phyloP scores from a whole-genome alignment of 2,797 vertebrate genomes.

The Helostoma temminkii region DNA sequence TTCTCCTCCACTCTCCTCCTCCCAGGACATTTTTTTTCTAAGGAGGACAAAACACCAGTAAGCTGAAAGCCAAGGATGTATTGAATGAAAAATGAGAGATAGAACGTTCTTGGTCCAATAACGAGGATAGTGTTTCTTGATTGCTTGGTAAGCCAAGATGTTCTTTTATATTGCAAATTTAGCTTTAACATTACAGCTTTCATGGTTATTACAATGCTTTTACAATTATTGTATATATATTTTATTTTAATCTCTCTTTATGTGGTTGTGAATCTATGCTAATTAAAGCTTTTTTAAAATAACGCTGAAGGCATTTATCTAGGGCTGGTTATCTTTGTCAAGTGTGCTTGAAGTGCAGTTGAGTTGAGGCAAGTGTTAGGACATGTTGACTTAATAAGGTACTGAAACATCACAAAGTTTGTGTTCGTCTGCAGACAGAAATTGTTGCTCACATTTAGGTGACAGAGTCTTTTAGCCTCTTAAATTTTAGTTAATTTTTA shows the following conservation, averaged over 20 bases:
- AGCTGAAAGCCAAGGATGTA: constrained; percentile 78
- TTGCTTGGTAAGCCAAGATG: constrained; percentile 78
- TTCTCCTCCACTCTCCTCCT: constrained; percentile 79
- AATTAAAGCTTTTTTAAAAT: neutral
- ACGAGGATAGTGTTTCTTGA: constrained; percentile 77
- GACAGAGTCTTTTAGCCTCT: too few species aligned
- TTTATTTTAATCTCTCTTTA: constrained; percentile 10
- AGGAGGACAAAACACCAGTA: constrained; percentile 82
- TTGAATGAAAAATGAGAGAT: constrained; percentile 73
- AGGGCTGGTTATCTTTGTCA: constrained; percentile 3
- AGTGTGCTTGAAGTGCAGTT: constrained; percentile 46
- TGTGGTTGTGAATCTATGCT: constrained; percentile 22
- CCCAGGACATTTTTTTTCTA: constrained; percentile 81
- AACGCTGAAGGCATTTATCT: constrained; percentile 11
- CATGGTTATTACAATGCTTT: constrained; percentile 21
- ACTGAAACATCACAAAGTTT: constrained; percentile 16
- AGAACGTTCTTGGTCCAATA: constrained; percentile 78
- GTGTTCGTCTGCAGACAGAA: neutral
- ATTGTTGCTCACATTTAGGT: too few species aligned
- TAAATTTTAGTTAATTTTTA: constrained; percentile 22
- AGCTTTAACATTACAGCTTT: constrained; percentile 32
- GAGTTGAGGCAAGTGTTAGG: constrained; percentile 14
- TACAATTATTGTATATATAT: constrained; percentile 14
- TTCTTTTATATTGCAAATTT: constrained; percentile 57
- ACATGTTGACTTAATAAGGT: neutral